Percentiles rank a stretch among this genome's conserved stretches.
phyloP scores from a whole-genome alignment of 2,113 vertebrate species.

The Heliornis fulica region DNA sequence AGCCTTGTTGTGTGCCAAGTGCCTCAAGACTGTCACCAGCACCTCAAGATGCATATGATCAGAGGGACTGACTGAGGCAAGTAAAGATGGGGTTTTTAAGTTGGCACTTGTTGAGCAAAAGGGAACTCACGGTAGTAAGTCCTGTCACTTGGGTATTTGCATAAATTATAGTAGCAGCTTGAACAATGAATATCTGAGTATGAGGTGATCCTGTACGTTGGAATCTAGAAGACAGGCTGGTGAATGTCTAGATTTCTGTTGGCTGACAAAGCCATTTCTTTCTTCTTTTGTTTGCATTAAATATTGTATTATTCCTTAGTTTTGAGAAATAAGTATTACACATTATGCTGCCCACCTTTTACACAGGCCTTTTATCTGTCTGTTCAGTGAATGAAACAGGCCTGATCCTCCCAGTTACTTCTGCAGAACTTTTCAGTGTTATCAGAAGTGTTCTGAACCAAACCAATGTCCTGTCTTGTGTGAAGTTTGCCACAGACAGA shows the following conservation, averaged over 20 bases:
- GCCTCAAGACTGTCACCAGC: background rate
- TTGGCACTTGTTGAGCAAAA: background rate
- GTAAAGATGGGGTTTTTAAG: background rate
- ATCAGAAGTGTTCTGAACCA: background rate
- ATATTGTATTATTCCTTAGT: background rate
- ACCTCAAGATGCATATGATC: background rate
- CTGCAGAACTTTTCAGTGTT: background rate
- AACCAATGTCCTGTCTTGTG: background rate
- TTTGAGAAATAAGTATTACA: background rate
- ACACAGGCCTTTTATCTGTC: background rate
- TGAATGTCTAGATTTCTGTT: background rate
- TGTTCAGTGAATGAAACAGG: background rate
- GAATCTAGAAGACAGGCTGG: background rate
- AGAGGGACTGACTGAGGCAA: background rate
- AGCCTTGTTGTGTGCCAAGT: accelerated
- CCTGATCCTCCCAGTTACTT: background rate
- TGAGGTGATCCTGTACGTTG: background rate
- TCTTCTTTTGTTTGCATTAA: background rate
- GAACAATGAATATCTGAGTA: background rate
- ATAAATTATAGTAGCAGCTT: background rate
- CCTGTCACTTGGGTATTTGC: background rate
- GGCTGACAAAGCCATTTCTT: background rate
- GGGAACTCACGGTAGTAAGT: background rate
- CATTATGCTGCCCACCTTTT: background rate
- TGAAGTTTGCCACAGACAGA: background rate